Conservation (phyloP, 1,140 invertebrate genomes). For the Seison nebaliae region DNA sequence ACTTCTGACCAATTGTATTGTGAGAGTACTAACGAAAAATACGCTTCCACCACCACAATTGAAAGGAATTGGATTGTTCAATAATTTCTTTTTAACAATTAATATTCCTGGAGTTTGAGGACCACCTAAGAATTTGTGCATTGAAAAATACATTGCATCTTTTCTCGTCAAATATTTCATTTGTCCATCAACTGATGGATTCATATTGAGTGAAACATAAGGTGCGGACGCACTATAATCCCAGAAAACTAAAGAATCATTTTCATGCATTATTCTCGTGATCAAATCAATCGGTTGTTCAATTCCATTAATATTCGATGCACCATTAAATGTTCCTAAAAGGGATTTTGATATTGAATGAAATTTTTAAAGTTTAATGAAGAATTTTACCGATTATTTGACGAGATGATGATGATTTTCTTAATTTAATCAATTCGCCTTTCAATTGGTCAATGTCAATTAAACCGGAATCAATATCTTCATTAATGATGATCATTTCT, state of each 20-base stretch:
- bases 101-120: conserved; percentile 44
- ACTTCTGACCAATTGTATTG: neutral
- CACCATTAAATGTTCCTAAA: conserved; percentile 60
- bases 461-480: neutral
- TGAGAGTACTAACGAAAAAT: conserved; percentile 17
- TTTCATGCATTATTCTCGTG: conserved; percentile 49
- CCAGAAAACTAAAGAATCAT: conserved; percentile 53
- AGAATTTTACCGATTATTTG: too few species aligned
- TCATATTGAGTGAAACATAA: conserved; percentile 54
- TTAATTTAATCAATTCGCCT: too few species aligned
- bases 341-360: too few species aligned
- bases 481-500: conserved; percentile 40
- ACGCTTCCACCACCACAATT: conserved; percentile 18
- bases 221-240: conserved; percentile 63
- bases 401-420: too few species aligned
- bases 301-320: conserved; percentile 63
- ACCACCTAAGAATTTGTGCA: conserved; percentile 66
- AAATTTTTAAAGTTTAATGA: too few species aligned
- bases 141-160: conserved; percentile 64
- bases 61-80: conserved; percentile 17
- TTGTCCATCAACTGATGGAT: conserved; percentile 31
- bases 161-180: conserved; percentile 39
- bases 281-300: conserved; percentile 52
- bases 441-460: neutral
- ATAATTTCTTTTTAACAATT: conserved; percentile 17